Conservation (phyloP, 2,113 vertebrate genomes). For the Antidorcas marsupialis region DNA sequence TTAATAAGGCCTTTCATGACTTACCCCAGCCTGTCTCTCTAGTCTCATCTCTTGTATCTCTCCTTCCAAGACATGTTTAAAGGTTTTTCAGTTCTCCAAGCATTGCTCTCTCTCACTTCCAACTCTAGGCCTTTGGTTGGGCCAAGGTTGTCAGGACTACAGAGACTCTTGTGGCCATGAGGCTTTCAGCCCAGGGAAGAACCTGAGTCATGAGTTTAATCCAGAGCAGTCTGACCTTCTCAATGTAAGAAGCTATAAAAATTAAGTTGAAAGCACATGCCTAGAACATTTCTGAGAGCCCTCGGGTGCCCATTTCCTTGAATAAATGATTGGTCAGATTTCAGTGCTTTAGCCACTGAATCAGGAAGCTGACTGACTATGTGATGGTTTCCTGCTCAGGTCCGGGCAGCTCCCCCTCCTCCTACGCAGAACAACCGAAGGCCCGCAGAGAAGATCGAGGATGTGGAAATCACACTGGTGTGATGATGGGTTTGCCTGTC, state of each 20-base stretch:
- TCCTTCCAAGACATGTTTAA: neutral
- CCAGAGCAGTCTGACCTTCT: neutral
- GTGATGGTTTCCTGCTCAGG: constrained; percentile 80
- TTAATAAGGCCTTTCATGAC: neutral
- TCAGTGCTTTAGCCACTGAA: neutral
- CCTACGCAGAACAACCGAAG: constrained; percentile 92
- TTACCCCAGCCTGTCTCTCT: neutral
- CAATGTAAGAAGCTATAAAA: neutral
- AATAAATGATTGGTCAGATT: neutral
- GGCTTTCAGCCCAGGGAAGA: neutral
- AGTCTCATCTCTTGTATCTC: neutral
- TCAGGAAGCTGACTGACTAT: neutral
- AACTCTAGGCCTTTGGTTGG: neutral
- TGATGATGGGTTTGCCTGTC: constrained; percentile 74
- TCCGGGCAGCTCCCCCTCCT: constrained; percentile 95
- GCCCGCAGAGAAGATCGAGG: constrained; percentile 91
- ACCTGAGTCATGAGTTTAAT: neutral
- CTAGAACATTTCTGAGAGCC: neutral
- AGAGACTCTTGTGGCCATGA: neutral
- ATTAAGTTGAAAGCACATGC: neutral
- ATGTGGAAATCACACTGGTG: constrained; percentile 98
- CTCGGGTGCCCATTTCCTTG: neutral
- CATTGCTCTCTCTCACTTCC: neutral
- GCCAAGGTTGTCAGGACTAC: neutral
- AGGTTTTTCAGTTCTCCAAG: neutral